Conservation (phyloP, 53 echinoderm and acorn worm genomes). For the Hippasteria phrygiana region DNA sequence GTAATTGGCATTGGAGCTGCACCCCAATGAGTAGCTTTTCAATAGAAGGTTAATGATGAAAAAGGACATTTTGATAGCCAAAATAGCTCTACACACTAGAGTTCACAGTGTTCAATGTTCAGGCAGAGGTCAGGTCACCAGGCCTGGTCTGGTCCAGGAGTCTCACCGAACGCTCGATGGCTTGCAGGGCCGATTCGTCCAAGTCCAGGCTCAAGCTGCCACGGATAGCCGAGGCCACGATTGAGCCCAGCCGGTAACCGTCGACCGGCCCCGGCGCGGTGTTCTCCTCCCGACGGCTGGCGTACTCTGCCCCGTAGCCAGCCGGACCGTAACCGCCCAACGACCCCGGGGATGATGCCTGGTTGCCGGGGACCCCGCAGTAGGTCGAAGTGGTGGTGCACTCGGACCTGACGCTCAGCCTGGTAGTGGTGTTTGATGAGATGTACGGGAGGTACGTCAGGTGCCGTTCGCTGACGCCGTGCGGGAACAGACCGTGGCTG, state of each 20-base stretch:
- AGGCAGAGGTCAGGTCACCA: background rate
- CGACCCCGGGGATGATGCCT: background rate
- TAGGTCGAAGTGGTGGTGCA: background rate
- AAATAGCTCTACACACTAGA: too few species aligned
- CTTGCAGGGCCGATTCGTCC: constrained; percentile 45
- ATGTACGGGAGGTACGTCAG: background rate
- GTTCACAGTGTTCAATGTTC: background rate
- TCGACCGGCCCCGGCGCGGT: background rate
- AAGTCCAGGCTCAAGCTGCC: constrained; percentile 47
- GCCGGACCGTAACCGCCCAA: background rate
- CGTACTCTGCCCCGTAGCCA: too few species aligned
- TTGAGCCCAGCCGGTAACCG: constrained; percentile 26
- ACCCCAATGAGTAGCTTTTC: too few species aligned
- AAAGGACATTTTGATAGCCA: too few species aligned
- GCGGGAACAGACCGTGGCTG: background rate
- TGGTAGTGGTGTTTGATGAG: background rate
- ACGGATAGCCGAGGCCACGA: constrained; percentile 47
- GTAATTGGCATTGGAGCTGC: too few species aligned
- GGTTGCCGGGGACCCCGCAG: background rate
- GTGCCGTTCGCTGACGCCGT: background rate
- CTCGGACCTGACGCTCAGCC: constrained; percentile 16
- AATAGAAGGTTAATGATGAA: too few species aligned
- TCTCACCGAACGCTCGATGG: constrained; percentile 46
- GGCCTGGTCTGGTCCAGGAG: background rate
- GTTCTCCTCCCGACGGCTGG: too few species aligned